Base-by-base conservation (phyloP, 2,113 vertebrate genomes). In the Pionites leucogaster region DNA sequence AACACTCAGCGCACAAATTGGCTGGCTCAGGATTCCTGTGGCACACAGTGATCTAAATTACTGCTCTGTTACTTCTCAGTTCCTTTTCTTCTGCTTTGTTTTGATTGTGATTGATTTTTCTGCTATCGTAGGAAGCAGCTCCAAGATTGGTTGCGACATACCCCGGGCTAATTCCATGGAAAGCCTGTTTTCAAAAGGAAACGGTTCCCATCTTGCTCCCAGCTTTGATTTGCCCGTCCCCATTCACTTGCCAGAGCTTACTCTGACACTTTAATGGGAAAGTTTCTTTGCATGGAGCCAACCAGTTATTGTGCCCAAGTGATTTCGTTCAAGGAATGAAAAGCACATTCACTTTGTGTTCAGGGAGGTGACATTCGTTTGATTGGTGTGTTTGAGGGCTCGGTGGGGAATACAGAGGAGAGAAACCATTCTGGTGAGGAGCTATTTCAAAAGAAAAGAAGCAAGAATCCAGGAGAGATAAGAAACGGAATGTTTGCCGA, bases 381-480 rank as follows among this genome's bases (percentile, higher is more conserved):
- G 77, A 55, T 60, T 46, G 74, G 62, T 44, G 65, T 63, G 59
- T 5, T 35, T 41, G 52, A 69, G 81, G 84, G 81, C 81, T 80
- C 3, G 1, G 60, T 64, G 63, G 69, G 76, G 94, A 91, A 75
- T 13, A 49, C 31, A n/a, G 78, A 70, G 68, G 65, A 75, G 81
- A 81, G 71, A 65, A 50, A 50, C 50, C 65, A 31, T 29, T 77
- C 88, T 46, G 23, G 13, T 39, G 70, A 92, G 91, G 88, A 93
- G 74, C 55, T 47, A 3, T 90, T 60, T 77, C n/a, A 42, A 87
- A 92, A 92, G 82, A 42, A 87, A 63, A 95, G 92, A 76, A 94
- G 57, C 78, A 77, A 92, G 90, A 85, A 81, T 82, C 50, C 84
- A n/a, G 64, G 47, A 69, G 92, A 96, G 96, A 95, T 95, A 96